Evolutionary conservation across 2,113 vertebrate genomes (phyloP), one percentile per base, ranked within the genome.

Genomic region (Lycaon pictus): DNA sequence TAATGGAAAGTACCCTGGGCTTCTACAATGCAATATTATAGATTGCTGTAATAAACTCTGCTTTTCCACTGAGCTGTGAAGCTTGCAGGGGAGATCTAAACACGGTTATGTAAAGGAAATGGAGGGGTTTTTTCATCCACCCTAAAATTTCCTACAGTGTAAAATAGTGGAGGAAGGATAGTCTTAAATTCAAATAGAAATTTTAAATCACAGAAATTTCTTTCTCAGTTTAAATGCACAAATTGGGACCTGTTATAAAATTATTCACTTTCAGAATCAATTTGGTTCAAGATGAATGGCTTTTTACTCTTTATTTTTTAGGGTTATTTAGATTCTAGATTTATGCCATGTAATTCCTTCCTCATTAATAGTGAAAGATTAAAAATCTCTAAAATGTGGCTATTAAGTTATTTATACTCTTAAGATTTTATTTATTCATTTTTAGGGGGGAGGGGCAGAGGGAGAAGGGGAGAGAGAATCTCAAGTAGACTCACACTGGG

Each of bases 141-240:
- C 19, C n/a, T 72, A 51, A 3, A 37, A 56, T n/a, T 92, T 87
- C 76, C 43, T 84, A 43, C 56, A 71, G 67, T 27, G 10, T 76
- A 95, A 85, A 87, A 77, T 10, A 58, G 51, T 76, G 67, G 37
- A 91, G 7, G 76, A 96, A 86, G 60, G 22, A 69, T 74, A 4
- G 27, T 60, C 27, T 91, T 77, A 65, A 85, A 58, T 90, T 79
- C 76, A 90, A 86, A 95, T n/a, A 74, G n/a, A 82, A 88, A 76
- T 29, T 91, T 88, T 82, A 88, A 96, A 89, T 89, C 20, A 76
- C 2, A 88, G 56, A 94, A 94, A 90, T 74, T 82, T 82, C 53
- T 25, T 95, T 82, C 23, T 94, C 17, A 29, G 48, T 85, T 65
- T 79, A 85, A 95, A 92, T 67, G 58, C 56, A 89, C 16, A 16